Evolutionary conservation across 64 coral and sea anemone species (phyloP), one percentile per base, ranked within the genome.

Genomic region (Porites australiensis): DNA sequence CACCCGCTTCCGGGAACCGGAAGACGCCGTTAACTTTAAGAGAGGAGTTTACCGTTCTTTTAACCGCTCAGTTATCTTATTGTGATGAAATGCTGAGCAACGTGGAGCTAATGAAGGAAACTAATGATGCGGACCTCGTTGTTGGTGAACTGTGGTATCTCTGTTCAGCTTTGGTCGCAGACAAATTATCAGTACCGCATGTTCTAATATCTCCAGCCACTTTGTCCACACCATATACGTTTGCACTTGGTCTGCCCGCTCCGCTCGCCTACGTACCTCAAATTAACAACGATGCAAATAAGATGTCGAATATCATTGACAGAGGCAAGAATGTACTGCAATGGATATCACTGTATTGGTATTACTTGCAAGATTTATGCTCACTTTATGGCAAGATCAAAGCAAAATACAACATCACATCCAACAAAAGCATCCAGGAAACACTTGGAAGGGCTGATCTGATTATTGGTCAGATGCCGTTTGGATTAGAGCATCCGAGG

Each of bases 71-170:
- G 1, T 88, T 52, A 5, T 11, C 10, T 74, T 75, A 83, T 21
- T 91, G 89, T 63, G 79, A 89, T 79, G 13, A 50, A 20, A 50
- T 89, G 4, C 59, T 89, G 15, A 68, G 88, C 61, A 54, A 67
- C 9, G 15, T n/a, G 61, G 61, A 79, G 1, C 13, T 77, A 6
- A 7, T 79, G 75, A 58, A 79, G n/a, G 88, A 89, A 18, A 75
- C 77, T 21, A 6, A n/a, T 2, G 2, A 50, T 13, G 75, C 88
- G 62, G 58, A 89, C 13, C n/a, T 89, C 44, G 16, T 89, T 59
- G 64, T 89, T 79, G 88, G 88, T 11, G 88, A 89, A 52, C 12
- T 50, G 3, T 21, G 66, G 9, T 89, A 89, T 15, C 45, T 65
- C 43, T 89, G 63, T 64, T 45, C 63, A 4, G 11, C 80, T 21